phyloP scores from a whole-genome alignment of 2,888 invertebrate species.

The Diaprepes abbreviatus region DNA sequence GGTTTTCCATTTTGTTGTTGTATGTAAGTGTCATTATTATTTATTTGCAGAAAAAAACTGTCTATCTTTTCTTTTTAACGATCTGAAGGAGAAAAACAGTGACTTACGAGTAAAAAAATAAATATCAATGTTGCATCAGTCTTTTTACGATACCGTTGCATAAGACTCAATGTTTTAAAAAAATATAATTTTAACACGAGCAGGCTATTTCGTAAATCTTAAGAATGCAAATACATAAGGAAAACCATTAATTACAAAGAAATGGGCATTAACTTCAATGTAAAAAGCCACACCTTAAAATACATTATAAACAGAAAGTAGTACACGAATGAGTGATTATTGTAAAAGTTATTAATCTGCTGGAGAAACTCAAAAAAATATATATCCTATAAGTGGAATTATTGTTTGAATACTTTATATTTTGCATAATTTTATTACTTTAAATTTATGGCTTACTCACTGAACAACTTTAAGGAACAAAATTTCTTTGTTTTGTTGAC shows the following conservation, averaged over 20 bases:
- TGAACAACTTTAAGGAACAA: no score
- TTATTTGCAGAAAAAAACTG: no score
- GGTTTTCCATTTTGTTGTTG: no score
- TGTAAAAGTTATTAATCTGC: constrained; percentile 11
- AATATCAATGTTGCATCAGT: no score
- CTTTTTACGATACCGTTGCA: no score
- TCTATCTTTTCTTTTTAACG: no score
- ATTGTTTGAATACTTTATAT: background rate
- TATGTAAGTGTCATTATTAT: no score
- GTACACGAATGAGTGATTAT: constrained; percentile 3
- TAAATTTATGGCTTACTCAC: no score
- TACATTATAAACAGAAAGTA: constrained; percentile 24
- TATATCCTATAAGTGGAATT: background rate
- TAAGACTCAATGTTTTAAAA: no score
- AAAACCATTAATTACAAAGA: constrained; percentile 23
- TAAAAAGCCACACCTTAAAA: constrained; percentile 24
- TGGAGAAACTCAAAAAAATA: background rate
- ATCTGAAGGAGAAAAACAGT: no score
- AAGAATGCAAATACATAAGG: background rate
- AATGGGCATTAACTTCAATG: constrained; percentile 17
- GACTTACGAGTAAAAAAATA: no score
- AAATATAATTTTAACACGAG: background rate
- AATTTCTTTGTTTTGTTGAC: no score
- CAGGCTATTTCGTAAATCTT: background rate
- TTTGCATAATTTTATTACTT: background rate